Evolutionary conservation across 2,797 vertebrate genomes (phyloP), one percentile per base, ranked within the genome.

Genomic region (Sebastes reedi): DNA sequence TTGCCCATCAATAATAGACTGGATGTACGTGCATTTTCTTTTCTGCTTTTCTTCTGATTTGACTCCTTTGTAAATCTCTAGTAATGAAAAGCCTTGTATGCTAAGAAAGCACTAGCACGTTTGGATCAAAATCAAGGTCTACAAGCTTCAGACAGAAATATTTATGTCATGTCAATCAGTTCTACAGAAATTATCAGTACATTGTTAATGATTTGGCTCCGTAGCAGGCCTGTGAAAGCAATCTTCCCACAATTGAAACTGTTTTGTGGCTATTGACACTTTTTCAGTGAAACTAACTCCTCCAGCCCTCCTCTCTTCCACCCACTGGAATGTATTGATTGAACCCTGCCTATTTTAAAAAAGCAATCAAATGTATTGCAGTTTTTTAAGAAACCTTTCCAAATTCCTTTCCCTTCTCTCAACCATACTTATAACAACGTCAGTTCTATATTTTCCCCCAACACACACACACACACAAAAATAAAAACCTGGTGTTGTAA

Each of bases 401-500:
- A 46, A 42, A 27, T 56, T 4, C 9, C 9, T 62, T 52, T 50
- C 18, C 8, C 18, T 34, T 20, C n/a, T 39, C 18, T 66, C 8
- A 50, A 18, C n/a, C 52, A 58, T 5, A 32, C 29, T 55, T 71
- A 20, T 52, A 29, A 27, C 27, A 50, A 16, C 29, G 7, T 59
- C 9, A 22, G 4, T 36, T 72, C n/a, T 56, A 7, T 27, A 29
- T 34, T 20, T 54, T 34, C 16, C 58, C 27, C 24, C 8, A 42
- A 62, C 27, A 56, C 62, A 32, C 27, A 30, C 55, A 62, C 14
- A 66, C 25, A 59, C 2, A 65, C 7, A 58, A 0, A 61, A 13
- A 56, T 16, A 79, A 76, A 71, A 66, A 32, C 60, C 29, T n/a
- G 1, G 46, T 55, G 30, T 27, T 61, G n/a, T 72, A 77, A 79